Evolutionary conservation across 2,113 vertebrate species (phyloP), one percentile per base, ranked within the genome.

Genomic region (Lagenorhynchus albirostris): DNA sequence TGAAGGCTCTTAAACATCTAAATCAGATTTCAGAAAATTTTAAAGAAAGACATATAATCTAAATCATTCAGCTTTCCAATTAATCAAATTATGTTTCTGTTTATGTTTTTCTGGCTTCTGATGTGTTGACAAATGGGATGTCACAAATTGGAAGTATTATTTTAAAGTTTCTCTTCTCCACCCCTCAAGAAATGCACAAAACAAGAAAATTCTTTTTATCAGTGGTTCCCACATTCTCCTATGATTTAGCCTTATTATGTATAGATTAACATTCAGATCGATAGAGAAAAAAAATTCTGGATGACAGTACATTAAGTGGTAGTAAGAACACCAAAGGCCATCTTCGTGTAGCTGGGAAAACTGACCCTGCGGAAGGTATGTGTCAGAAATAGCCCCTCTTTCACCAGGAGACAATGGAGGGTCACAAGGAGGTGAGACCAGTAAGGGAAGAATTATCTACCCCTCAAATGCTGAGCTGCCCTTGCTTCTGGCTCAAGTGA

Each of bases 1-100:
- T 70, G 60, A 97, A 97, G 33, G 68, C 33, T 91, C 94, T 44
- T 86, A 94, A 71, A 86, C 26, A 91, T 50, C 67, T 70, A 58
- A 55, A 92, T 68, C 5, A 74, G 41, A 94, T 97, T 55, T 50
- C 4, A 79, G 55, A 63, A 91, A 68, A 11, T 62, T 96, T 96
- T 8, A 13, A 95, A 96, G 93, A 91, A 80, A 58, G 18, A 55
- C 21, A 50, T 13, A 25, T 36, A 50, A 76, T 62, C 82, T 67
- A 85, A 93, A 62, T 88, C 77, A 82, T 70, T 1, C 29, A 90
- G 81, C 5, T n/a, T 93, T 97, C 85, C 55, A 65, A 89, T 63
- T 91, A 92, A 65, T 67, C 55, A 60, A 97, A 26, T 9, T 18
- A 25, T 23, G 29, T 47, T 84, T 90, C 81, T 74, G 29, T 55